Percentiles rank a stretch among this genome's conserved stretches.
phyloP scores from a whole-genome alignment of 2,888 invertebrate species.

The Fragum fragum region DNA sequence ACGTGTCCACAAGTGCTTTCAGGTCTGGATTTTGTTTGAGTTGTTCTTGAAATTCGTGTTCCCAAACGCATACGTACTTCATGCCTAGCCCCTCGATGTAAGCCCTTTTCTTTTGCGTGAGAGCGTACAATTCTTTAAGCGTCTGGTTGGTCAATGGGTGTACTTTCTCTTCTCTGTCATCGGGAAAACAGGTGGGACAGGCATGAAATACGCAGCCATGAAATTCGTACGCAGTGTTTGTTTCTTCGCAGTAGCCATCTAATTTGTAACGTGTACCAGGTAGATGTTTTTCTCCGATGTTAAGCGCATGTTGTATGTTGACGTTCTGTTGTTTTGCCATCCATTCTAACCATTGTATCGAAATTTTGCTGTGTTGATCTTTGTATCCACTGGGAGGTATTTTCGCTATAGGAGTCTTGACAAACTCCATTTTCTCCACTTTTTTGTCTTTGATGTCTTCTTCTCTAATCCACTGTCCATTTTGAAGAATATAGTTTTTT shows the following conservation, averaged over 20 bases:
- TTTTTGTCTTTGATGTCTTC: background rate
- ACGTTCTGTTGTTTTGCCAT: background rate
- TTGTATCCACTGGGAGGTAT: conserved; percentile 51
- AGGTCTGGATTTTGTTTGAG: conserved; percentile 34
- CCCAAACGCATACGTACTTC: conserved; percentile 67
- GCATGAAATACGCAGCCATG: conserved; percentile 57
- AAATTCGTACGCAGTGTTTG: conserved; percentile 50
- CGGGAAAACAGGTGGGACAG: conserved; percentile 37
- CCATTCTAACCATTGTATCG: conserved; percentile 37
- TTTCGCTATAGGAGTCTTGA: conserved; percentile 50
- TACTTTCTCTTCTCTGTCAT: conserved; percentile 12
- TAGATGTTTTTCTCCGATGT: conserved; percentile 37
- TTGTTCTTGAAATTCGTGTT: conserved; percentile 60
- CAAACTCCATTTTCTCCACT: conserved; percentile 24
- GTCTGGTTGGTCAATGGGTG: conserved; percentile 38
- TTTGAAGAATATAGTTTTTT: conserved; percentile 12
- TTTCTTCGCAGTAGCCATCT: conserved; percentile 40
- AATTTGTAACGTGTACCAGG: conserved; percentile 47
- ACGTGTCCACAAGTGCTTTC: background rate
- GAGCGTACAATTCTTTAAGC: conserved; percentile 44
- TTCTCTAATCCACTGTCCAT: conserved; percentile 32
- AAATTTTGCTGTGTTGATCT: conserved; percentile 27
- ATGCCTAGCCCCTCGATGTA: conserved; percentile 47
- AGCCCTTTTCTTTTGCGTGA: conserved; percentile 47
- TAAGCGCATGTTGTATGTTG: conserved; percentile 38